Evolutionary conservation across 2,797 vertebrate genomes (phyloP).

Genomic region (Macropus fuliginosus): DNA sequence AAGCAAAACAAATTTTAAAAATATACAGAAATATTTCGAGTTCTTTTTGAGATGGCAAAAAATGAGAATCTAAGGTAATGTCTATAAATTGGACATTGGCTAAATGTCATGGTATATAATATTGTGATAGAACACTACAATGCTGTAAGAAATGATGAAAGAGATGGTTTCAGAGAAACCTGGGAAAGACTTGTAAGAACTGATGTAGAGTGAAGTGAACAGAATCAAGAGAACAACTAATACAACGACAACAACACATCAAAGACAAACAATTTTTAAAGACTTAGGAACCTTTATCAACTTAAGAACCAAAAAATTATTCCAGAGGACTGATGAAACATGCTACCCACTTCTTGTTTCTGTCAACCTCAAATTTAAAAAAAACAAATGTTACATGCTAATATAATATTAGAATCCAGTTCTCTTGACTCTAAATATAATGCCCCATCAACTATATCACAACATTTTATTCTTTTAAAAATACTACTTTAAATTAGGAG

Average conservation of each 20-base stretch:
- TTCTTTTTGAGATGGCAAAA: background rate
- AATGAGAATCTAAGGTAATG: background rate
- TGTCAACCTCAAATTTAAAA: background rate
- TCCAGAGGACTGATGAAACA: background rate
- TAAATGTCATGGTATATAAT: background rate
- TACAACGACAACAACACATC: background rate
- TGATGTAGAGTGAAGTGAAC: background rate
- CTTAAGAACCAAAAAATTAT: background rate
- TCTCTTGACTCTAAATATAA: background rate
- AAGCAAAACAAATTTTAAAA: background rate
- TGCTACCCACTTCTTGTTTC: background rate
- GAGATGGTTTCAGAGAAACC: background rate
- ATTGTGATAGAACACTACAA: background rate
- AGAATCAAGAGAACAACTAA: background rate
- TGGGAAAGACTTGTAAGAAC: background rate
- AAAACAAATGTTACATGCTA: background rate
- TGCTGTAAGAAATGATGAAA: background rate
- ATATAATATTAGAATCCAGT: background rate
- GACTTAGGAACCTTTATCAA: background rate
- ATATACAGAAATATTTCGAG: background rate
- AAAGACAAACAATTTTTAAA: background rate
- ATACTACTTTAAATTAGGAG: slow-evolving; percentile 29
- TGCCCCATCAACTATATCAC: background rate
- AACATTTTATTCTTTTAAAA: slow-evolving; percentile 28
- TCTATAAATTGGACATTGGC: background rate